A percentile compares a stretch with the other conserved stretches of the same genome.
Conservation (phyloP, 1,140 invertebrate species). For the Bombus picipes region DNA sequence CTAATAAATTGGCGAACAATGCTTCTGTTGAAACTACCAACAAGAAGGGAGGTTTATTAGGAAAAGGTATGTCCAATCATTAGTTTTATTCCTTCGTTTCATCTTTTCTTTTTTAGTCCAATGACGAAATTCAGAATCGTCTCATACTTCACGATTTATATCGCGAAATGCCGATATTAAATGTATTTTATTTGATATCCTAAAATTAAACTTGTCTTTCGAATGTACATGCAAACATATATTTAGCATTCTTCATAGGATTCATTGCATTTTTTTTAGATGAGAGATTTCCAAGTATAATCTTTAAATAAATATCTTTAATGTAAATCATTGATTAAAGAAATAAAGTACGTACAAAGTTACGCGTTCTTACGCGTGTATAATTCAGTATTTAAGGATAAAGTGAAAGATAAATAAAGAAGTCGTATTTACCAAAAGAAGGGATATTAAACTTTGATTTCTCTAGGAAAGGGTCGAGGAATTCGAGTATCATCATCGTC, state of each 20-base stretch:
- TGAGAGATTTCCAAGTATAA: background rate
- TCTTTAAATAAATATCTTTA: background rate
- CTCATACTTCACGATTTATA: background rate
- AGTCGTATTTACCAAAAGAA: background rate
- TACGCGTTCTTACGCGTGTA: background rate
- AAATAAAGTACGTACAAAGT: no score
- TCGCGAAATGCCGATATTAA: background rate
- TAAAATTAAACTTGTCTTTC: background rate
- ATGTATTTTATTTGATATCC: background rate
- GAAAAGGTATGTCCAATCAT: constrained; percentile 70
- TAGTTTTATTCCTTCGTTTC: background rate
- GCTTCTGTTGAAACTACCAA: constrained; percentile 70
- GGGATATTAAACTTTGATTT: background rate
- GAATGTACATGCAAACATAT: background rate
- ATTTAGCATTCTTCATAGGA: background rate
- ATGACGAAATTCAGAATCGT: no score
- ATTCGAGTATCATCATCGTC: constrained; percentile 56
- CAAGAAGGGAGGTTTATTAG: constrained; percentile 70
- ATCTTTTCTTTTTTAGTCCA: background rate
- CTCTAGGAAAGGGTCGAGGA: constrained; percentile 67
- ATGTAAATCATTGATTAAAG: no score
- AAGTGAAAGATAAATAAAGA: background rate
- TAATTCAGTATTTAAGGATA: background rate
- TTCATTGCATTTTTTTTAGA: background rate
- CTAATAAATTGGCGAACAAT: constrained; percentile 71